phyloP scores from a whole-genome alignment of 1,140 invertebrate species.

The Caerostris darwini region DNA sequence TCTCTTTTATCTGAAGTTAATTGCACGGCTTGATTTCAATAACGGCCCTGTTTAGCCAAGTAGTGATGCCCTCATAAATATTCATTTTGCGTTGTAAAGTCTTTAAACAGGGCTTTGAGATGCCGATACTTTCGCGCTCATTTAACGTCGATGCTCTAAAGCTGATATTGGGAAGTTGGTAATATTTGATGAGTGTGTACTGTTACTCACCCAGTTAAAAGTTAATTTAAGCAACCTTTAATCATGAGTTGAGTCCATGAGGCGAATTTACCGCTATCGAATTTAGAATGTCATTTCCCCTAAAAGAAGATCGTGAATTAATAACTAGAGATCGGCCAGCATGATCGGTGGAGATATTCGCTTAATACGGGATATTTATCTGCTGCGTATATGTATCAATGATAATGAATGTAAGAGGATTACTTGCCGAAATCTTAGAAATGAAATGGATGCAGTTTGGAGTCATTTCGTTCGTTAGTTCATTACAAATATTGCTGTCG shows the following conservation, averaged over 20 bases:
- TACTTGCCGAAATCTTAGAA: too few species aligned
- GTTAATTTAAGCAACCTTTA: slow-evolving; percentile 8
- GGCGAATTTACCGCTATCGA: too few species aligned
- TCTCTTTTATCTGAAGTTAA: slow-evolving; percentile 19
- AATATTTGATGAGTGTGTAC: background rate
- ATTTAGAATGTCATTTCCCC: too few species aligned
- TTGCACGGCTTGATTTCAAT: slow-evolving; percentile 19
- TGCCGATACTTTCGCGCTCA: background rate
- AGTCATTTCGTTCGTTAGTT: too few species aligned
- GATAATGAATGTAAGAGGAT: too few species aligned
- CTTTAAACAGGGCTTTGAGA: background rate
- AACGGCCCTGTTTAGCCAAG: background rate
- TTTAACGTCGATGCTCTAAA: background rate
- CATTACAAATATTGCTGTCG: too few species aligned
- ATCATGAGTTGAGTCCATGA: background rate
- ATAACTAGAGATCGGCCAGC: too few species aligned
- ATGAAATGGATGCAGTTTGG: too few species aligned
- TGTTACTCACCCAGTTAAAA: background rate
- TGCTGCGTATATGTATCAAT: too few species aligned
- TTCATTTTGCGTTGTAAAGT: background rate
- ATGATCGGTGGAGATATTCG: too few species aligned
- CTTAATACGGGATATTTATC: too few species aligned
- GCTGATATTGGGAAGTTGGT: background rate
- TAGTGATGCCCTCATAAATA: slow-evolving; percentile 1
- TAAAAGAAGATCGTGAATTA: too few species aligned